Evolutionary conservation across 2,113 vertebrate species (phyloP).

Genomic region (Catagonus wagneri): DNA sequence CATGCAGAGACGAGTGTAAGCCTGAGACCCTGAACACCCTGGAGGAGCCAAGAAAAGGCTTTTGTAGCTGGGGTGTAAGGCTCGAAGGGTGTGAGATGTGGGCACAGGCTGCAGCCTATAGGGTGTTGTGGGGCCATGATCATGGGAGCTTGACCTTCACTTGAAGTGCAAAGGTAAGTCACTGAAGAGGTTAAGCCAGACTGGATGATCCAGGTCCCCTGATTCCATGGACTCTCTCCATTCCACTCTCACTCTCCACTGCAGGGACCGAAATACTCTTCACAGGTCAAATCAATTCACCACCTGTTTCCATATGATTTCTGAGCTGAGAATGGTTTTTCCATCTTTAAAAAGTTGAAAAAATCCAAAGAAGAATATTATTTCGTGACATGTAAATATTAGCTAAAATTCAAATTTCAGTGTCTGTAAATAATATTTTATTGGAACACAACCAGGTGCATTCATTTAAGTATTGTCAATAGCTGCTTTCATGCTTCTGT

Average conservation of each 20-base stretch:
- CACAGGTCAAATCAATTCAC: neutral
- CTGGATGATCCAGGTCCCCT: neutral
- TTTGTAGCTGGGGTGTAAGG: neutral
- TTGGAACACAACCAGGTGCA: neutral
- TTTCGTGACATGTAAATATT: too few relatives aligned
- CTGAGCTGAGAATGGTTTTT: neutral
- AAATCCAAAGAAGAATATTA: too few relatives aligned
- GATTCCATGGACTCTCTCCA: rapidly evolving
- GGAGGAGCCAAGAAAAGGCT: neutral
- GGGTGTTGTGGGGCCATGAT: neutral
- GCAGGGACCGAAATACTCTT: neutral
- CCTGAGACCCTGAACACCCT: neutral
- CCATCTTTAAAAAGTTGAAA: too few relatives aligned
- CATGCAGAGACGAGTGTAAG: neutral
- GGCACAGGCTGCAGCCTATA: too few relatives aligned
- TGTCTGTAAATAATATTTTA: neutral
- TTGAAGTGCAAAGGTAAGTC: too few relatives aligned
- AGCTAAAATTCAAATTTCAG: too few relatives aligned
- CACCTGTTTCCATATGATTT: neutral
- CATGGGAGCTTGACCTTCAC: neutral
- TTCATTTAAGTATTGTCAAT: neutral
- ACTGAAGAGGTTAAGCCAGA: neutral
- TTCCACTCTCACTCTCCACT: neutral
- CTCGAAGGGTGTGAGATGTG: too few relatives aligned
- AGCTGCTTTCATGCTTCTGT: neutral